A percentile compares a stretch with the other conserved stretches of the same genome.
These are phyloP conservation scores for Ceraclea dissimilis DNA, from an alignment of 2,888 invertebrate genomes.

Conservation along the genomic window DNA sequence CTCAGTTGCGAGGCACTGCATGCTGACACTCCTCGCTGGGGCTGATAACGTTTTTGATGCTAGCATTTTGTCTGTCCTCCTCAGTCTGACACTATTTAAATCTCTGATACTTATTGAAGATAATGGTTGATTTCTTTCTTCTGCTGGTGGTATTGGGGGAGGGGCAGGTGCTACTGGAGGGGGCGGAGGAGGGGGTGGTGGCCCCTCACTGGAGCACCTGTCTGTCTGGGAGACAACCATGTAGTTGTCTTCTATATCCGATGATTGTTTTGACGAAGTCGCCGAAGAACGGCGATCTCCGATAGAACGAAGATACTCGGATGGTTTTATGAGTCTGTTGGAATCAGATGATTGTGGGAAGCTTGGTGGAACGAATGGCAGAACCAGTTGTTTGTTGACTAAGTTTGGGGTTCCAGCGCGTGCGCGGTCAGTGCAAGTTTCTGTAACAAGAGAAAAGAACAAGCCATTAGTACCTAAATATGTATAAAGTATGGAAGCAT, in stretches of 20 bases:
- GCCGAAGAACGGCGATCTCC: conserved; percentile 51
- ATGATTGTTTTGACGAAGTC: conserved; percentile 38
- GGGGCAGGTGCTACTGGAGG: conserved; percentile 50
- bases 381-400: conserved; percentile 77
- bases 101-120: conserved; percentile 84
- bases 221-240: conserved; percentile 31
- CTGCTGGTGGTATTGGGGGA: conserved; percentile 34
- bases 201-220: conserved; percentile 34
- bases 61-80: conserved; percentile 66
- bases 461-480: too few relatives aligned
- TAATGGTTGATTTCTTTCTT: conserved; percentile 58
- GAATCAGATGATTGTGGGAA: conserved; percentile 72
- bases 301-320: conserved; percentile 84
- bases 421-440: conserved; percentile 43
- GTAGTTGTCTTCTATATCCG: conserved; percentile 33
- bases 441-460: conserved; percentile 12
- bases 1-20: conserved; percentile 65
- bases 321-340: conserved; percentile 83
- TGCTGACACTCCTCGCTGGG: conserved; percentile 68
- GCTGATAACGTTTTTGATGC: conserved; percentile 79
- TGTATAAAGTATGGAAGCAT: too few relatives aligned
- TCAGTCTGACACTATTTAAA: conserved; percentile 72
- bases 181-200: conserved; percentile 46
- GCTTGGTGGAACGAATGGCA: conserved; percentile 87
- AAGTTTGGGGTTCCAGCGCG: conserved; percentile 52